A percentile compares a stretch with the other conserved stretches of the same genome.
phyloP scores from a whole-genome alignment of 2,113 vertebrate genomes.

The Alexandromys fortis region DNA sequence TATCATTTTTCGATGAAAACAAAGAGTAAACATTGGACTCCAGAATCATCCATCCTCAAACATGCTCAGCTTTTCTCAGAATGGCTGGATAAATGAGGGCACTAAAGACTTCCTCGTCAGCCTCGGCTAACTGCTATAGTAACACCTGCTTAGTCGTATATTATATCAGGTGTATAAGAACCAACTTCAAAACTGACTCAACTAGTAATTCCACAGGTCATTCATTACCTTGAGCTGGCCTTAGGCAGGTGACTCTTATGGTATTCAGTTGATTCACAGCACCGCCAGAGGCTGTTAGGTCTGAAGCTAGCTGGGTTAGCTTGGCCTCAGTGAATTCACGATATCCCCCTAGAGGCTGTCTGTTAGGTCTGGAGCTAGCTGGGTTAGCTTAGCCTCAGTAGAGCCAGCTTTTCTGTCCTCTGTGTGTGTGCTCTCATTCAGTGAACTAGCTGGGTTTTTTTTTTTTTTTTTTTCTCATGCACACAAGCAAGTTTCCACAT shows the following conservation, averaged over 20 bases:
- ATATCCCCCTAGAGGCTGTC: not conserved
- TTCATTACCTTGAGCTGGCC: not conserved
- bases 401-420: not conserved
- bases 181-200: not conserved
- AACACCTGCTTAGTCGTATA: not conserved
- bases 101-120: not conserved
- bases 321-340: not conserved
- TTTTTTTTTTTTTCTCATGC: not conserved
- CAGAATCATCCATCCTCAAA: slow-evolving; percentile 23
- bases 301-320: not conserved
- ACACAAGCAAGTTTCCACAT: not conserved
- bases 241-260: not conserved
- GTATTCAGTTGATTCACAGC: not conserved
- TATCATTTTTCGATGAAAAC: slow-evolving; percentile 25
- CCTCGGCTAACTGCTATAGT: not conserved
- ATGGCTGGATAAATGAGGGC: not conserved
- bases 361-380: not conserved
- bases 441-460: not conserved
- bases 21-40: not conserved
- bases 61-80: not conserved
- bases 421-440: not conserved
- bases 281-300: not conserved
- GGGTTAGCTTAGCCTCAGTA: not conserved
- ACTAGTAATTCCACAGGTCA: not conserved
- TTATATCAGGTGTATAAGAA: not conserved